A percentile compares a stretch with the other conserved stretches of the same genome.
Evolutionary conservation across 2,113 vertebrate genomes (phyloP).

Genomic region (Dipodomys merriami): DNA sequence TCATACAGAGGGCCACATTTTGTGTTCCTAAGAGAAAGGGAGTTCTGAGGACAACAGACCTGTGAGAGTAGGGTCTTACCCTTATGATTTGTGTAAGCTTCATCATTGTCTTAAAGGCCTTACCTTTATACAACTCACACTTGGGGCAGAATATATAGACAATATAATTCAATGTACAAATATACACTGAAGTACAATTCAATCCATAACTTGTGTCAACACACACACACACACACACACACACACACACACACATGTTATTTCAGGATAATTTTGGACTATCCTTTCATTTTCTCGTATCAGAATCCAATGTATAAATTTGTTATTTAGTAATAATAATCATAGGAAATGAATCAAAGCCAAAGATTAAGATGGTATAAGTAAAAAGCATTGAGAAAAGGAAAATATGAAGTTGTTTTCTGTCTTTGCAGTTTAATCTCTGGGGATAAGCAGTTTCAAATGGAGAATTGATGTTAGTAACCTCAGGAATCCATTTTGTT

Average conservation of each 20-base stretch:
- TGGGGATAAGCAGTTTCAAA: constrained; percentile 23
- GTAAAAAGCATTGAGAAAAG: background rate
- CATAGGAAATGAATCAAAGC: background rate
- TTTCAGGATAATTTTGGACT: too few relatives aligned
- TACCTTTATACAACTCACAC: background rate
- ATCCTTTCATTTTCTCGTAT: background rate
- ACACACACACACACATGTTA: too few relatives aligned
- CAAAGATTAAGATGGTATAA: background rate
- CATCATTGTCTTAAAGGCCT: background rate
- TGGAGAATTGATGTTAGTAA: background rate
- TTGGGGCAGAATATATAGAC: background rate
- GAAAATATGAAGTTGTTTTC: background rate
- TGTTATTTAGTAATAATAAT: background rate
- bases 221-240: too few relatives aligned
- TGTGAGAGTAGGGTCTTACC: background rate
- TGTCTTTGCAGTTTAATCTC: background rate
- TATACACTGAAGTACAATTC: background rate
- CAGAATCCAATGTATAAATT: background rate
- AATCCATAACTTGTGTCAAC: background rate
- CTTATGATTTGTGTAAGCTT: background rate
- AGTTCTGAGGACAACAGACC: background rate
- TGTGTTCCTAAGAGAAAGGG: background rate
- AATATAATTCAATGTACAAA: too few relatives aligned
- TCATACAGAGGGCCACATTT: background rate
- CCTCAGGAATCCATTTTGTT: background rate